phyloP scores from a whole-genome alignment of 2,888 invertebrate species.

The Caenorhabditis japonica region DNA sequence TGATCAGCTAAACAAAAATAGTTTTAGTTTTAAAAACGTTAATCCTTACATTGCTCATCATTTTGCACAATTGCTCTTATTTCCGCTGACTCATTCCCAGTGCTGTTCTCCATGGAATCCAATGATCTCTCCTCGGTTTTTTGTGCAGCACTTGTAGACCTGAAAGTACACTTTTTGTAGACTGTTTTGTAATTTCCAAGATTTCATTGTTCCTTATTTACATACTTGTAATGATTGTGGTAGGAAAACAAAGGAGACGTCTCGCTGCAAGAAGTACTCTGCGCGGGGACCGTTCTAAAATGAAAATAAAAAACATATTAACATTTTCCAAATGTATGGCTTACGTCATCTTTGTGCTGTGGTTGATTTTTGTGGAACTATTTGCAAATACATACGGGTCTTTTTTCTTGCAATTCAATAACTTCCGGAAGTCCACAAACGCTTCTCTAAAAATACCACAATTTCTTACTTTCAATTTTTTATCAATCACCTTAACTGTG shows the following conservation, averaged over 20 bases:
- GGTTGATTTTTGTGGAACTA: conserved; percentile 53
- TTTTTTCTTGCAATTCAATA: conserved; percentile 48
- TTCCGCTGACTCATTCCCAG: conserved; percentile 55
- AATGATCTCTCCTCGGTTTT: conserved; percentile 33
- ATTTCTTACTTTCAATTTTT: background rate
- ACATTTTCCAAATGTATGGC: background rate
- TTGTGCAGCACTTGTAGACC: conserved; percentile 41
- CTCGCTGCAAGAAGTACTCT: conserved; percentile 60
- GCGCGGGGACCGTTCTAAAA: conserved; percentile 47
- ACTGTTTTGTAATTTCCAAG: conserved; percentile 13
- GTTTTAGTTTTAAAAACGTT: no score
- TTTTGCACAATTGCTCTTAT: conserved; percentile 54
- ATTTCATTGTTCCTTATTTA: conserved; percentile 10
- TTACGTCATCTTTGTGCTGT: conserved; percentile 53
- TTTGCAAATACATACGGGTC: conserved; percentile 54
- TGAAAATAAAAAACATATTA: background rate
- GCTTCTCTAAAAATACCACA: conserved; percentile 38
- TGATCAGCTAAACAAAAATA: conserved; percentile 35
- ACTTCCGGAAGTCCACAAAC: conserved; percentile 30
- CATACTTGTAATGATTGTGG: conserved; percentile 51
- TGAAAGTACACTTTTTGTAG: conserved; percentile 1
- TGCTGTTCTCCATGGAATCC: conserved; percentile 37
- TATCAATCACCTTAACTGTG: conserved; percentile 46
- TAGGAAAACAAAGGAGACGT: conserved; percentile 62
- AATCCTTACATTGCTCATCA: conserved; percentile 46